Evolutionary conservation across 2,797 vertebrate species (phyloP).

Genomic region (Onychomys torridus): DNA sequence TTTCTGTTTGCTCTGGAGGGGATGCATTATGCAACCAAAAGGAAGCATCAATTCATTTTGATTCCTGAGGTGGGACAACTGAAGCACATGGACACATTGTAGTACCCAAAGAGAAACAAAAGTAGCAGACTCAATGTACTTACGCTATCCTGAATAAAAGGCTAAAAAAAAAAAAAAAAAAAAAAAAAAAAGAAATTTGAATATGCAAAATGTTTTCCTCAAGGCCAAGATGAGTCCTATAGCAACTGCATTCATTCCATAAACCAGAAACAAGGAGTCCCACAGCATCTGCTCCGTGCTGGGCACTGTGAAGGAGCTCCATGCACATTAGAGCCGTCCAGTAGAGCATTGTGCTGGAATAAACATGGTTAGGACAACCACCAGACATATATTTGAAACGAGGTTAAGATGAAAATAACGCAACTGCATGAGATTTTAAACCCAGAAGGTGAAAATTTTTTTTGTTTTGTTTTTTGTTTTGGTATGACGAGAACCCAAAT

Average conservation of each 20-base stretch:
- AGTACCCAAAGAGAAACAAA: background rate
- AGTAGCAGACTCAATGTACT: background rate
- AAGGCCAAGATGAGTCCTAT: background rate
- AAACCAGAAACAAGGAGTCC: background rate
- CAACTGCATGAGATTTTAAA: slow-evolving; percentile 1
- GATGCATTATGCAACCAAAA: background rate
- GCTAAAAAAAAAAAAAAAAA: background rate
- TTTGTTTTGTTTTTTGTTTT: background rate
- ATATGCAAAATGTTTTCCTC: background rate
- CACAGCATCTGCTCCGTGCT: background rate
- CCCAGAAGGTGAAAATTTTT: background rate
- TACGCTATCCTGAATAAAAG: background rate
- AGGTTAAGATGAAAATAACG: background rate
- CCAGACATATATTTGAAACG: background rate
- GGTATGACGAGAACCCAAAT: background rate
- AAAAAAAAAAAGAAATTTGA: slow-evolving; percentile 27
- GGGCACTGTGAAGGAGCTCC: background rate
- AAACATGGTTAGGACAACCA: background rate
- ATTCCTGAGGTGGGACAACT: background rate
- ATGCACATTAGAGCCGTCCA: accelerated
- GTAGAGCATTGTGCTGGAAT: background rate
- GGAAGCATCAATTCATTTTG: background rate
- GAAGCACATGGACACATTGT: background rate
- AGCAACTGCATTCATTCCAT: background rate
- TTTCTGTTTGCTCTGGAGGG: slow-evolving; percentile 30